phyloP scores from a whole-genome alignment of 37 sponge, comb jelly and placozoan species.

The Lycopodina hypogea region DNA sequence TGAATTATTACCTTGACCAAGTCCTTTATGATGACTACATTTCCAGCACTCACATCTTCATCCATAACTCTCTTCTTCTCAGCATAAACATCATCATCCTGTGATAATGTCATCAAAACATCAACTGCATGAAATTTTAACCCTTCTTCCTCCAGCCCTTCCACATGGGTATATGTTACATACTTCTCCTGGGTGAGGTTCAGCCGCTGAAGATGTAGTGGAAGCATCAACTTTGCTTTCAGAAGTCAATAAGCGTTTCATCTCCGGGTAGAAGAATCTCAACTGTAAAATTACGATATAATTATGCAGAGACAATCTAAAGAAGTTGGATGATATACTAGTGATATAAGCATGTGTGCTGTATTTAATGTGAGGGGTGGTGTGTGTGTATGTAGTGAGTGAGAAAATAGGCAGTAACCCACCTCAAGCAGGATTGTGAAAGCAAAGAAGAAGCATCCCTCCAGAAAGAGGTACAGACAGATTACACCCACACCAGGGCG shows the following conservation, averaged over 20 bases:
- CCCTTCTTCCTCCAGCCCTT: too few species aligned
- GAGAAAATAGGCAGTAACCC: background rate
- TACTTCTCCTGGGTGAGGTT: conserved; percentile 4
- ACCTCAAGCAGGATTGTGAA: conserved; percentile 77
- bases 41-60: conserved; percentile 12
- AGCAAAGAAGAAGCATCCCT: conserved; percentile 63
- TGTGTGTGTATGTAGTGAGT: too few species aligned
- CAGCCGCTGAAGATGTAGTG: too few species aligned
- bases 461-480: conserved; percentile 47
- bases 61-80: conserved; percentile 62
- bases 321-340: too few species aligned
- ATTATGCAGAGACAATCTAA: too few species aligned
- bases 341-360: background rate
- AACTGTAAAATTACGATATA: conserved; percentile 14
- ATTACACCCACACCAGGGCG: conserved; percentile 69
- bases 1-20: conserved; percentile 68
- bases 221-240: background rate
- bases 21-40: conserved; percentile 64
- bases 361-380: background rate
- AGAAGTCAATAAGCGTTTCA: background rate
- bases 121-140: conserved; percentile 1
- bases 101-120: background rate
- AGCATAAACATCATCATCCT: conserved; percentile 85
- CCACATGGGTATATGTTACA: background rate
- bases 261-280: conserved; percentile 30